Evolutionary conservation across 2,888 invertebrate genomes (phyloP), one percentile per base, ranked within the genome.

Genomic region (Sarcophaga carnaria): DNA sequence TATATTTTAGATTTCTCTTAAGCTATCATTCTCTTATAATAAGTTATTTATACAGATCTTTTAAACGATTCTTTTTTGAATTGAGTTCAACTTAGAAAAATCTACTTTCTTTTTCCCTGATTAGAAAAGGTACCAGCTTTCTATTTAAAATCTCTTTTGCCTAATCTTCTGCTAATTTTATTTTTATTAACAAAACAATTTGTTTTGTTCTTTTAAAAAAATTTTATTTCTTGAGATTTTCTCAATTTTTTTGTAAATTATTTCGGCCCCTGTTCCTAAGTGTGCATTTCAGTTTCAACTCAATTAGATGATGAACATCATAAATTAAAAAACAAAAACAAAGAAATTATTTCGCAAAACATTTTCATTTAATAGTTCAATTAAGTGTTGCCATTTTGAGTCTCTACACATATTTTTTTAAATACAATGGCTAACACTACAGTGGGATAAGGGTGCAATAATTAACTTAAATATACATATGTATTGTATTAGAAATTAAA

Each of bases 371-470:
- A 54, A 22, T 69, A 80, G 71, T 85, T 88, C 67, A 81, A 83
- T 79, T 76, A 54, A 37, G 25, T 80, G 71, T 54, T 71, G 17
- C 12, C 80, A 59, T 20, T 54, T 17, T 17, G 3, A 54, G 17
- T 17, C 17, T 54, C 37, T 37, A 37, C 0, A 37, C 8, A 10
- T 37, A 37, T 49, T 14, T 54, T 49, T 67, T 27, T 37, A n/a
- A n/a, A 17, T 45, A 45, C 66, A 27, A 47, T 20, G 75, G 72
- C 59, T 72, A 83, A 67, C 59, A 69, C 87, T 88, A 85, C 89
- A 89, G 89, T 90, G 90, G 90, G 90, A 90, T 88, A 90, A 89
- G 88, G 88, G 90, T 90, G 90, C 90, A 90, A 90, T 90, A 90
- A 86, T 67, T 83, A 85, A 67, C 74, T 67, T 49, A 54, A 54